Evolutionary conservation across 2,888 invertebrate species (phyloP).

Genomic region (Agonopterix heracliana): DNA sequence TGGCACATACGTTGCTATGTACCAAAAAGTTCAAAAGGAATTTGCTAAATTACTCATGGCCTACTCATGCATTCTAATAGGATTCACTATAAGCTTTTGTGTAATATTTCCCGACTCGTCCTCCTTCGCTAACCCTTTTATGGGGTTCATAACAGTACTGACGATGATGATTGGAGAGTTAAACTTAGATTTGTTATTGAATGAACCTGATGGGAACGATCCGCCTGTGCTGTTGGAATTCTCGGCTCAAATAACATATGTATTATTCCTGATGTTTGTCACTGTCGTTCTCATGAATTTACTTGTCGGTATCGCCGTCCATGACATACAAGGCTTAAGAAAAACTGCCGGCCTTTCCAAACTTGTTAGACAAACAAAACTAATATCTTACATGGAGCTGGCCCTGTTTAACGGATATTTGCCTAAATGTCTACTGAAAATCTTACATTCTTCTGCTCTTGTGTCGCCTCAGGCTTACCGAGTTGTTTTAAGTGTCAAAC

Average conservation of each 20-base stretch:
- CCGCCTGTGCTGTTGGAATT: slow-evolving; percentile 85
- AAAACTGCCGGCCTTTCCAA: slow-evolving; percentile 91
- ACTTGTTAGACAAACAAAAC: slow-evolving; percentile 88
- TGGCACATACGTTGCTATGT: slow-evolving; percentile 94
- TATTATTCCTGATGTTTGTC: slow-evolving; percentile 87
- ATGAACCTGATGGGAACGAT: slow-evolving; percentile 85
- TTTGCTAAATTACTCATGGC: slow-evolving; percentile 91
- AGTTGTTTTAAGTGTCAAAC: slow-evolving; percentile 88
- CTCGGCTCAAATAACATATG: slow-evolving; percentile 88
- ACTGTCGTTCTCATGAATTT: slow-evolving; percentile 92
- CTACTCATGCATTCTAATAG: slow-evolving; percentile 89
- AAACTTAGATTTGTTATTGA: slow-evolving; percentile 84
- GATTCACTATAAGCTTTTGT: slow-evolving; percentile 91
- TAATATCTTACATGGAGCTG: slow-evolving; percentile 90
- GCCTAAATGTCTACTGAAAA: slow-evolving; percentile 83
- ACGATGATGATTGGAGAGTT: slow-evolving; percentile 94
- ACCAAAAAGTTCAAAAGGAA: slow-evolving; percentile 90
- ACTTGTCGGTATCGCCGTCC: slow-evolving; percentile 90
- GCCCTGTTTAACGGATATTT: slow-evolving; percentile 87
- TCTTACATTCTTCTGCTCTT: slow-evolving; percentile 85
- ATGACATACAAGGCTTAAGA: slow-evolving; percentile 89
- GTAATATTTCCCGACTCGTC: slow-evolving; percentile 90
- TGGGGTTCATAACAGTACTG: slow-evolving; percentile 88
- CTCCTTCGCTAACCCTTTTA: slow-evolving; percentile 88
- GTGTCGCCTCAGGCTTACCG: slow-evolving; percentile 89